phyloP scores from a whole-genome alignment of 2,797 vertebrate genomes.

The Alcedo atthis region DNA sequence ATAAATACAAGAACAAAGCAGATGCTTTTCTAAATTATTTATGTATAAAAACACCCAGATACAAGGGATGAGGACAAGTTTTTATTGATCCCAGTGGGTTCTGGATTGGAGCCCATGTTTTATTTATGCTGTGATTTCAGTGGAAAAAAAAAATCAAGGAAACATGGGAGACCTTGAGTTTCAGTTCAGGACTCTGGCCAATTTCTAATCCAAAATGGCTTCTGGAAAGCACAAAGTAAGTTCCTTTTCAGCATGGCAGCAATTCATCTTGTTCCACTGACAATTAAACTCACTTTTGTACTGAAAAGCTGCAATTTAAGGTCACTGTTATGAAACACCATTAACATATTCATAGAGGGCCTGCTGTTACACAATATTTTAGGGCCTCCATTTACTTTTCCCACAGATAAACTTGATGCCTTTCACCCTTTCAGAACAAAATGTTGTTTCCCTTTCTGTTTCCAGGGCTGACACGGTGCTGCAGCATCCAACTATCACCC shows the following conservation, averaged over 20 bases:
- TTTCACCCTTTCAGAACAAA: not conserved
- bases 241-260: not conserved
- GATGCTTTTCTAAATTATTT: not conserved
- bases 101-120: constrained; percentile 40
- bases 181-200: constrained; percentile 32
- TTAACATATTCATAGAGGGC: not conserved
- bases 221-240: not conserved
- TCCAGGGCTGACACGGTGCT: fast-evolving
- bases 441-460: not conserved
- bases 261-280: not conserved
- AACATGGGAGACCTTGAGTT: constrained; percentile 15
- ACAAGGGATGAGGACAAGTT: not conserved
- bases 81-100: constrained; percentile 38
- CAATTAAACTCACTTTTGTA: not conserved
- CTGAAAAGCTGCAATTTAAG: not conserved
- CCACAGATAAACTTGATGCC: not conserved
- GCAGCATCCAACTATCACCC: not conserved
- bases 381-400: not conserved
- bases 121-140: constrained; percentile 18
- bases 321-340: not conserved
- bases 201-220: constrained; percentile 50
- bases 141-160: constrained; percentile 25
- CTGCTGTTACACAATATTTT: not conserved
- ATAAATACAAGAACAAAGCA: constrained; percentile 47
- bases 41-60: not conserved